Conservation (phyloP, 2,888 invertebrate species). For the Callyntrura guangdongensis region DNA sequence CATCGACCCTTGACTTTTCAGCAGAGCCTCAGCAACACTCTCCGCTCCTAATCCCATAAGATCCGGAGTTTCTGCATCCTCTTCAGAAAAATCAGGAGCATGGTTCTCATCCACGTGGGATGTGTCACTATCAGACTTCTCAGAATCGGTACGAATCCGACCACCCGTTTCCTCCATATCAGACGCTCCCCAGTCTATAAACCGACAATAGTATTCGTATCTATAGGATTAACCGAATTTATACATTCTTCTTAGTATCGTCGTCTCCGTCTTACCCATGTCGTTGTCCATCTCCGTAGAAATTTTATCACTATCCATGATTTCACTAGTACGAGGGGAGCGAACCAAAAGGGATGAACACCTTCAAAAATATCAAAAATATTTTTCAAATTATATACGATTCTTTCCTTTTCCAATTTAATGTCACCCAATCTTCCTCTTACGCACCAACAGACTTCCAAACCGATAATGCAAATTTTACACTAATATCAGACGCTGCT, state of each 20-base stretch:
- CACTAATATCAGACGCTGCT: neutral
- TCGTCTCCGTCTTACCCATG: slow-evolving; percentile 59
- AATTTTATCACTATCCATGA: slow-evolving; percentile 82
- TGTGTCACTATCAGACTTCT: slow-evolving; percentile 83
- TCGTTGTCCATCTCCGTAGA: slow-evolving; percentile 81
- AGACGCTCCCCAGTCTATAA: slow-evolving; percentile 81
- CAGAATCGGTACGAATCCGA: slow-evolving; percentile 77
- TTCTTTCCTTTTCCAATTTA: too few species aligned
- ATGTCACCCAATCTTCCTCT: too few species aligned
- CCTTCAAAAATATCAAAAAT: slow-evolving; percentile 85
- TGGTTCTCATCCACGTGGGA: slow-evolving; percentile 83
- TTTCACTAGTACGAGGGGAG: slow-evolving; percentile 86
- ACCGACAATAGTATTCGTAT: slow-evolving; percentile 9
- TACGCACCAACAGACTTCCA: too few species aligned
- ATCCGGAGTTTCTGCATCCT: slow-evolving; percentile 77
- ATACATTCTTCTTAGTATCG: neutral
- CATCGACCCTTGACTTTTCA: slow-evolving; percentile 51
- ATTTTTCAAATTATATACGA: too few species aligned
- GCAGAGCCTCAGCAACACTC: slow-evolving; percentile 60
- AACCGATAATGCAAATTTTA: neutral
- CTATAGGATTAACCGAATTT: too few species aligned
- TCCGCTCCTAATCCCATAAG: slow-evolving; percentile 53
- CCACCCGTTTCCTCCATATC: slow-evolving; percentile 80
- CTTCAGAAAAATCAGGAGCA: slow-evolving; percentile 78
- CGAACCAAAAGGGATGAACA: slow-evolving; percentile 93